A percentile compares a stretch with the other conserved stretches of the same genome.
phyloP scores from a whole-genome alignment of 2,113 vertebrate species.

The Cephalopholis sonnerati region DNA sequence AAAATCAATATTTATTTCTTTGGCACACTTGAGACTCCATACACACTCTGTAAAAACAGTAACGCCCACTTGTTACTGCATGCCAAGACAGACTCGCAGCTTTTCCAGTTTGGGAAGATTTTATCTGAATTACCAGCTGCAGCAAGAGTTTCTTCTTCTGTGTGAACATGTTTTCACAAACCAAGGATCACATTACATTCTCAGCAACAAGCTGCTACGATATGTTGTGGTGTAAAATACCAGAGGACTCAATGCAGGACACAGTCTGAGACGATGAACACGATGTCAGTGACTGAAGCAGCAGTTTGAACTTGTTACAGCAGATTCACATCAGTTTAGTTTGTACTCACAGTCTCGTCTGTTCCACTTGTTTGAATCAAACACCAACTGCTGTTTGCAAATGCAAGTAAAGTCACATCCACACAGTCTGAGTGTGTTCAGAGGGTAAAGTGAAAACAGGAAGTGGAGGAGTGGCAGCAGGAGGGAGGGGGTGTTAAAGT shows the following conservation, averaged over 20 bases:
- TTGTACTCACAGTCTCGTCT: slow-evolving; percentile 4
- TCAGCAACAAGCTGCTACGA: too few relatives aligned
- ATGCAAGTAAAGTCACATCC: neutral
- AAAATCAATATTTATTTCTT: neutral
- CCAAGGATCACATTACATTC: neutral
- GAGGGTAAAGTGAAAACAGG: neutral
- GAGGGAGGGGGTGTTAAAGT: neutral
- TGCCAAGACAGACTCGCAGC: too few relatives aligned
- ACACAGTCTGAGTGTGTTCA: neutral
- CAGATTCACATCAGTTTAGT: too few relatives aligned
- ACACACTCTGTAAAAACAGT: too few relatives aligned
- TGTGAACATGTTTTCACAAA: neutral
- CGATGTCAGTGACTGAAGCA: too few relatives aligned
- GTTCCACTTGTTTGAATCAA: neutral
- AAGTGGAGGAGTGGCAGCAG: neutral
- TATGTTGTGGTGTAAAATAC: too few relatives aligned
- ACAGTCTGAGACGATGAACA: too few relatives aligned
- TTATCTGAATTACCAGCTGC: neutral
- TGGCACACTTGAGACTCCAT: neutral
- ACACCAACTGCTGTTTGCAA: too few relatives aligned
- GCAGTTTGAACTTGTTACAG: too few relatives aligned
- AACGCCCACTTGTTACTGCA: too few relatives aligned
- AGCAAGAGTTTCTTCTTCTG: neutral
- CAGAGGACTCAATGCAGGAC: too few relatives aligned
- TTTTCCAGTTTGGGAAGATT: slow-evolving; percentile 4